A percentile compares a stretch with the other conserved stretches of the same genome.
Conservation (phyloP, 2,797 vertebrate genomes). For the Sciurus carolinensis region DNA sequence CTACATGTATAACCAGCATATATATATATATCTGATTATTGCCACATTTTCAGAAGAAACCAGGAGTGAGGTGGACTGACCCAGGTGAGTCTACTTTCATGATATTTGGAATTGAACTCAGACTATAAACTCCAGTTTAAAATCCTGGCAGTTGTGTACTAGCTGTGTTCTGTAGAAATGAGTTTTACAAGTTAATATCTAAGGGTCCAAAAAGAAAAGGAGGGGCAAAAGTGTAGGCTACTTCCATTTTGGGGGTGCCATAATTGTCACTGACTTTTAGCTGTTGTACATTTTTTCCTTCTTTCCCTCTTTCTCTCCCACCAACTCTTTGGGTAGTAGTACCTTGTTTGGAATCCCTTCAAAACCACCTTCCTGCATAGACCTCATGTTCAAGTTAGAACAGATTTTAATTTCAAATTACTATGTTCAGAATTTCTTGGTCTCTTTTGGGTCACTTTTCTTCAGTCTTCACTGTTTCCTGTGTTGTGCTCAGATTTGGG, state of each 20-base stretch:
- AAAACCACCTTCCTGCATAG: background rate
- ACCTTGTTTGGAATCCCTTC: background rate
- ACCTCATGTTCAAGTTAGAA: background rate
- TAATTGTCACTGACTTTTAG: background rate
- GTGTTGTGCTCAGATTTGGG: background rate
- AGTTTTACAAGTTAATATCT: background rate
- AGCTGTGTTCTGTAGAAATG: background rate
- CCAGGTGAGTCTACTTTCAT: background rate
- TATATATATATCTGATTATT: background rate
- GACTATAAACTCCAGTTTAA: background rate
- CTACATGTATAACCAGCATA: background rate
- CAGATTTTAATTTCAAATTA: background rate
- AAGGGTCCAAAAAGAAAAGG: background rate
- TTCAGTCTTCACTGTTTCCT: background rate
- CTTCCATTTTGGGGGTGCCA: background rate
- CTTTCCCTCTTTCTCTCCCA: background rate
- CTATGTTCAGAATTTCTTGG: background rate
- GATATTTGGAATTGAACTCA: background rate
- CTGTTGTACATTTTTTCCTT: background rate
- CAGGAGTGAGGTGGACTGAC: background rate
- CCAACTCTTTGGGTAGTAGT: background rate
- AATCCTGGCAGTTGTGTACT: background rate
- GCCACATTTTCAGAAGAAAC: background rate
- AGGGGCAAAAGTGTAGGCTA: background rate
- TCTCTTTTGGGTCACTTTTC: background rate